A percentile compares a stretch with the other conserved stretches of the same genome.
Evolutionary conservation across 2,797 vertebrate species (phyloP).

Genomic region (Dermochelys coriacea): DNA sequence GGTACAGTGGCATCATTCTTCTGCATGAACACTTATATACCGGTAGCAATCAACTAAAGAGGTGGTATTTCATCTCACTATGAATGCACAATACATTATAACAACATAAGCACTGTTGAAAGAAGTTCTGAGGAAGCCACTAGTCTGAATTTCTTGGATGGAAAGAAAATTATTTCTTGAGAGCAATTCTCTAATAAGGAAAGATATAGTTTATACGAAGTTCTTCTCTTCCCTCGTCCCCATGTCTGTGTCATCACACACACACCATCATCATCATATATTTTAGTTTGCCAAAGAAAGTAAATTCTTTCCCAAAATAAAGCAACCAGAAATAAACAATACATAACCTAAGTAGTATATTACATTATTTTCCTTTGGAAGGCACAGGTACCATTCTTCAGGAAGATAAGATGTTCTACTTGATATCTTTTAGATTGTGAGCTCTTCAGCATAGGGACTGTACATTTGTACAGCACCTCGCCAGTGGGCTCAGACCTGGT

Average conservation of each 20-base stretch:
- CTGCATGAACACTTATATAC: not conserved
- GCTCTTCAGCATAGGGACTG: not conserved
- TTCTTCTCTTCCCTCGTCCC: not conserved
- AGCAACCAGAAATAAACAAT: not conserved
- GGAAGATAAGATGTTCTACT: not conserved
- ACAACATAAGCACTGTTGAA: not conserved
- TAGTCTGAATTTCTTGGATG: not conserved
- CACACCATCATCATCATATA: not conserved
- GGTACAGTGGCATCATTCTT: not conserved
- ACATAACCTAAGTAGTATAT: not conserved
- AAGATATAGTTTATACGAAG: not conserved
- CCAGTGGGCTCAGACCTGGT: fast-evolving
- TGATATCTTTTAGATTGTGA: not conserved
- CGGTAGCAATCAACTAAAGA: not conserved
- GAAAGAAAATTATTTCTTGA: not conserved
- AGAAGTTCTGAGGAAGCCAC: not conserved
- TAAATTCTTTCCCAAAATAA: not conserved
- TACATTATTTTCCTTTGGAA: not conserved
- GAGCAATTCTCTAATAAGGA: not conserved
- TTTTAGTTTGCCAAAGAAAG: not conserved
- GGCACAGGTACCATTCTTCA: not conserved
- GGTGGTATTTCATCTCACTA: constrained; percentile 11
- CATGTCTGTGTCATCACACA: not conserved
- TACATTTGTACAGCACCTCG: not conserved
- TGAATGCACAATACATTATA: not conserved